Evolutionary conservation across 2,888 invertebrate species (phyloP).

Genomic region (Calameuta pallipes): DNA sequence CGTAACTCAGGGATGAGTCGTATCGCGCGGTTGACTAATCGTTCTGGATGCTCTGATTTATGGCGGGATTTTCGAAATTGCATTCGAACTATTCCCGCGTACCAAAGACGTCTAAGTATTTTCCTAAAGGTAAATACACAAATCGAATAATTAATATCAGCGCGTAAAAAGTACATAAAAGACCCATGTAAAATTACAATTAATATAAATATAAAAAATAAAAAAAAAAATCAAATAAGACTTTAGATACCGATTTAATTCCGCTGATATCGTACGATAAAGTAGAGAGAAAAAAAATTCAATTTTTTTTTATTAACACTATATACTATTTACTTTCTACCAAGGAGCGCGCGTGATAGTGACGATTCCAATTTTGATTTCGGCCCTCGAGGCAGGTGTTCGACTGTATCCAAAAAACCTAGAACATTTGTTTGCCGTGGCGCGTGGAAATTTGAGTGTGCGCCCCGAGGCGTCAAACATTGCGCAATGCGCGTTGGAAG

Average conservation of each 20-base stretch:
- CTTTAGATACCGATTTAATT: too few species aligned
- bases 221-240: background rate
- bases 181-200: too few species aligned
- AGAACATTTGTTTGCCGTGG: background rate
- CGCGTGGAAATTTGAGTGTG: background rate
- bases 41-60: background rate
- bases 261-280: background rate
- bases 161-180: background rate
- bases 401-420: background rate
- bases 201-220: background rate
- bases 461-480: conserved; percentile 30
- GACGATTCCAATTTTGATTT: background rate
- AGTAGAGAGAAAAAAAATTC: background rate
- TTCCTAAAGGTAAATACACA: background rate
- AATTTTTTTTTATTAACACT: background rate
- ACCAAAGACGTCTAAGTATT: background rate
- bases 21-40: background rate
- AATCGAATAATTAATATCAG: background rate
- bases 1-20: background rate
- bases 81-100: background rate
- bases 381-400: background rate
- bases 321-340: background rate
- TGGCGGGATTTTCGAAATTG: background rate
- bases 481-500: conserved; percentile 5
- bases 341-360: background rate